Conservation (phyloP, 2,888 invertebrate genomes). For the Osedax fenrisi region DNA sequence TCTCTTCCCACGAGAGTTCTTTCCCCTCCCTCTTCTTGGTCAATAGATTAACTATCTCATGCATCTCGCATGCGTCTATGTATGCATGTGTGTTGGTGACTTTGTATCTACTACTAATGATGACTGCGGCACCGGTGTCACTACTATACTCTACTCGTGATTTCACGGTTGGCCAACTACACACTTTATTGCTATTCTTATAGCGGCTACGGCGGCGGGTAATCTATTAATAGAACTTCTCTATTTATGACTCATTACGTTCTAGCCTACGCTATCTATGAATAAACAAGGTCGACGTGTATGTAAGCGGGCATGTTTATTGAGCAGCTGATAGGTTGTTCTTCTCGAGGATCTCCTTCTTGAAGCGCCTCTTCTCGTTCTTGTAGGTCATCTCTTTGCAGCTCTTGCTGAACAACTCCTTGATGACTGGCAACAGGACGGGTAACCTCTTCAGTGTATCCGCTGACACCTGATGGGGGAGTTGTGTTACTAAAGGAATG, state of each 20-base stretch:
- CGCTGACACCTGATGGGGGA: neutral
- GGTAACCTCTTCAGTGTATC: neutral
- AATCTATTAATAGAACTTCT: too few relatives aligned
- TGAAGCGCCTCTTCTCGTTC: neutral
- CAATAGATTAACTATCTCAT: constrained; percentile 4
- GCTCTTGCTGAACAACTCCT: neutral
- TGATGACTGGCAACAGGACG: neutral
- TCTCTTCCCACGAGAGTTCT: constrained; percentile 12
- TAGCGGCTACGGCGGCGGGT: too few relatives aligned
- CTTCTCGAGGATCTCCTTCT: neutral
- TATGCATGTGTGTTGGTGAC: too few relatives aligned
- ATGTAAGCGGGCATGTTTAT: neutral
- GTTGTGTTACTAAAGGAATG: too few relatives aligned
- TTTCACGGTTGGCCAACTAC: too few relatives aligned
- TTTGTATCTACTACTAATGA: too few relatives aligned
- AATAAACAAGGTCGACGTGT: neutral
- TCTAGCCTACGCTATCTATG: neutral
- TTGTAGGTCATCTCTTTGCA: neutral
- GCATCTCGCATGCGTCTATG: too few relatives aligned
- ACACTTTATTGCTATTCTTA: too few relatives aligned
- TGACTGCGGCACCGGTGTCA: too few relatives aligned
- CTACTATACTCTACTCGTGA: too few relatives aligned
- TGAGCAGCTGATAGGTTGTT: neutral
- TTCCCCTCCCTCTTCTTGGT: constrained; percentile 3
- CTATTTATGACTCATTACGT: too few relatives aligned